Conservation (phyloP, 1,140 invertebrate species). For the Drosophila lacteicornis region DNA sequence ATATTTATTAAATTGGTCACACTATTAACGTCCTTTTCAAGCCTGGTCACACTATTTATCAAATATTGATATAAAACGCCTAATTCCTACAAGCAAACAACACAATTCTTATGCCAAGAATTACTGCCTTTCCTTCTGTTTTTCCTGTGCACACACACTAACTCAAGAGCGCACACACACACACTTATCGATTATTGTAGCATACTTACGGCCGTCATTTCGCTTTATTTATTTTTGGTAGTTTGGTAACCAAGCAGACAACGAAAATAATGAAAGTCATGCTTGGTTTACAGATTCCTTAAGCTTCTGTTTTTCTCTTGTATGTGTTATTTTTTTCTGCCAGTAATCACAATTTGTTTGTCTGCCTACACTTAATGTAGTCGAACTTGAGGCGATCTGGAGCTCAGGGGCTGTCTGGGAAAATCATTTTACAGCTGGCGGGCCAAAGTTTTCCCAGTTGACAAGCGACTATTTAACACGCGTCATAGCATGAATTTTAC, state of each 20-base stretch:
- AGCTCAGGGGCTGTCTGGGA: constrained; percentile 39
- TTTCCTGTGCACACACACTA: constrained; percentile 21
- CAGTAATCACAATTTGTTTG: constrained; percentile 68
- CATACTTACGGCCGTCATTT: constrained; percentile 72
- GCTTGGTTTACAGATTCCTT: constrained; percentile 43
- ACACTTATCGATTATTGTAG: constrained; percentile 78
- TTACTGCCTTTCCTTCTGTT: not conserved
- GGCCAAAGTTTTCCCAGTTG: constrained; percentile 59
- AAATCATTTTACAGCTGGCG: constrained; percentile 52
- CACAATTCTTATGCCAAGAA: not conserved
- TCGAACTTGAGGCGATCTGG: constrained; percentile 42
- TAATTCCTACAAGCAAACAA: not conserved
- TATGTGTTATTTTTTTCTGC: constrained; percentile 22
- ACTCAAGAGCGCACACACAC: constrained; percentile 14
- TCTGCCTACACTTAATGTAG: constrained; percentile 46
- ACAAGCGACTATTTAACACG: constrained; percentile 81
- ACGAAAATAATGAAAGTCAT: constrained; percentile 63
- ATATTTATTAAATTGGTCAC: not conserved
- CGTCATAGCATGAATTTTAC: constrained; percentile 77
- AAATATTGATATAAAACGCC: not conserved
- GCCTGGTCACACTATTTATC: not conserved
- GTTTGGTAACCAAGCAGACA: constrained; percentile 36
- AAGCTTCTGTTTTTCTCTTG: constrained; percentile 23
- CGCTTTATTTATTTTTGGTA: constrained; percentile 39
- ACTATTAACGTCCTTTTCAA: not conserved